Base-by-base conservation (phyloP, 92 coral and sea anemone genomes). In the Pocillopora meandrina region DNA sequence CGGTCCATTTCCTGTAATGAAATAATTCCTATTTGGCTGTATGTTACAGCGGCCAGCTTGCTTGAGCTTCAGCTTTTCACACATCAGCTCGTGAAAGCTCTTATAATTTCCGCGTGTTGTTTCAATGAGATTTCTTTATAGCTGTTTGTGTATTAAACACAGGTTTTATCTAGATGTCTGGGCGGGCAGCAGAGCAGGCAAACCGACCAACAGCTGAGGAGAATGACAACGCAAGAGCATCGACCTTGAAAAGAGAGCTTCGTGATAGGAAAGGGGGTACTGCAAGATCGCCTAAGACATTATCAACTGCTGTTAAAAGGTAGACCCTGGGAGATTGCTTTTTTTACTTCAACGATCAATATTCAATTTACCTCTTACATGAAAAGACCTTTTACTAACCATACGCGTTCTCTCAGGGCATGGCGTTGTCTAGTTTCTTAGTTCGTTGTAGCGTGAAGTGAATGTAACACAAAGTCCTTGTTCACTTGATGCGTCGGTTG, bases 271-370 rank as follows among this genome's bases (percentile, higher is more conserved):
- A 87, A 76, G 84, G 86, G 68, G 72, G 61, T 0, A 62, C 81
- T 8, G 66, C 86, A 6, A 71, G 91, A 12, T 73, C 86, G 73
- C 77, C 89, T 15, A 90, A 90, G 89, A 75, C 89, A 10, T 9
- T 90, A 56, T 90, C 91, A 21, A 87, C 88, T 68, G 93, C 93
- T 59, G 89, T 89, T 15, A 90, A 90, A 82, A 90, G 93, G 93
- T 90, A 90, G 73, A 71, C 52, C 49, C 34, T 61, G 61, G 86
- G 49, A 52, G 9, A 9, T 71, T 36, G 13, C 59, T 71, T 71
- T 35, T n/a, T 35, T 70, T 26, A 61, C 61, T 17, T 47, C 58
- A 1, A 11, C 65, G 16, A 82, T 59, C 35, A 21, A 21, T 18
- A 2, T 57, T 62, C 18, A 9, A 64, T 12, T 20, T 17, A 52